Evolutionary conservation across 1,140 invertebrate genomes (phyloP), one percentile per base, ranked within the genome.

Genomic region (Bombyx mandarina): DNA sequence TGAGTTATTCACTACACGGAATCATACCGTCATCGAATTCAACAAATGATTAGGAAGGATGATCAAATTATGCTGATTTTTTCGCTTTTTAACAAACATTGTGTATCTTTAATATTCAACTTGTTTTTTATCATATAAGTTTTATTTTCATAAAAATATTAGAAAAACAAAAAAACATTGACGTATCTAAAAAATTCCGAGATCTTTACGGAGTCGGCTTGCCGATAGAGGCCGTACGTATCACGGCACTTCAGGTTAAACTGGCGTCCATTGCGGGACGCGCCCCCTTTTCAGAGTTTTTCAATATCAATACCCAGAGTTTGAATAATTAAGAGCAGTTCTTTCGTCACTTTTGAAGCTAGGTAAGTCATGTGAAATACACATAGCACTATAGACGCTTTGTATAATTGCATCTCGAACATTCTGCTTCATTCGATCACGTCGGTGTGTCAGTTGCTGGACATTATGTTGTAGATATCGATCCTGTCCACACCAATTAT

Each of bases 171-270:
- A 51, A 51, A n/a, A 8, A 26, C 6, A 7, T 43, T 64, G 75
- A 52, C 77, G 10, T 57, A 43, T 84, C 81, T 82, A 59, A 55
- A 10, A 53, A 55, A 59, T 78, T 73, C 43, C 12, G 6, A 26
- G 52, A 62, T 79, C 80, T 79, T 68, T 53, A 60, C 67, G 50
- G 68, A 72, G 66, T 77, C 73, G 64, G 77, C 72, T 72, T 62
- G 73, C 75, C 78, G 71, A 78, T 75, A 79, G 75, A 79, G 77
- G 72, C 75, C 74, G 73, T 63, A 71, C 65, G 71, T 75, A 74
- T 80, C 71, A 77, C 75, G 75, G 75, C 79, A 85, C 66, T 82
- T 74, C 73, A 79, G 77, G 72, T 69, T 79, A 67, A 74, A 71
- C 77, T 76, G 74, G 80, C 81, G 70, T 69, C 71, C 67, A 69